Percentiles rank a stretch among this genome's conserved stretches.
Conservation (phyloP, 2,888 invertebrate species). For the Morpho helenor region DNA sequence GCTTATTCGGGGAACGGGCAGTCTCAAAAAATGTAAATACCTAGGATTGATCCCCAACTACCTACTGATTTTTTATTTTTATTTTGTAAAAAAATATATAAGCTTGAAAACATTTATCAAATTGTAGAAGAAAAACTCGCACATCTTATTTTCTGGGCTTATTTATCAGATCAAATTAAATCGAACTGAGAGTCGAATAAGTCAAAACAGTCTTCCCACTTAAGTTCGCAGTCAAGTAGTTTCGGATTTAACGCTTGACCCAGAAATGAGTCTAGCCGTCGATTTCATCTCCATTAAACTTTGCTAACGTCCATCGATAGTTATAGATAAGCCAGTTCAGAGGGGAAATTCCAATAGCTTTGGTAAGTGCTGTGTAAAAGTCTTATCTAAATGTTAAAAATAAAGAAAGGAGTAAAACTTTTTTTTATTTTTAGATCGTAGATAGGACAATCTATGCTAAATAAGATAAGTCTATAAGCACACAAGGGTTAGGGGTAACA, state of each 20-base stretch:
- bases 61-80: too few relatives aligned
- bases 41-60: too few relatives aligned
- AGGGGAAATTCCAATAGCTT: constrained; percentile 37
- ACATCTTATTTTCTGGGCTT: constrained; percentile 10
- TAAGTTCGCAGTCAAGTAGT: constrained; percentile 58
- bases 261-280: constrained; percentile 52
- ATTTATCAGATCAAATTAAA: constrained; percentile 16
- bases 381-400: not conserved
- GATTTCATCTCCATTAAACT: constrained; percentile 68
- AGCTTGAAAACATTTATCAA: not conserved
- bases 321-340: constrained; percentile 42
- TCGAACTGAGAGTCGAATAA: constrained; percentile 14
- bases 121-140: not conserved
- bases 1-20: too few relatives aligned
- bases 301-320: constrained; percentile 40
- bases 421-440: too few relatives aligned
- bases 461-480: too few relatives aligned
- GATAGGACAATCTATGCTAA: too few relatives aligned
- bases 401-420: too few relatives aligned
- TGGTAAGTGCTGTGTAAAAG: constrained; percentile 28
- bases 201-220: constrained; percentile 31
- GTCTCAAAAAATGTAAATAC: too few relatives aligned
- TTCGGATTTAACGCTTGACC: constrained; percentile 50
- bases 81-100: too few relatives aligned
- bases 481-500: too few relatives aligned